phyloP scores from a whole-genome alignment of 2,888 invertebrate species.

The Drosophila pseudotakahashii region DNA sequence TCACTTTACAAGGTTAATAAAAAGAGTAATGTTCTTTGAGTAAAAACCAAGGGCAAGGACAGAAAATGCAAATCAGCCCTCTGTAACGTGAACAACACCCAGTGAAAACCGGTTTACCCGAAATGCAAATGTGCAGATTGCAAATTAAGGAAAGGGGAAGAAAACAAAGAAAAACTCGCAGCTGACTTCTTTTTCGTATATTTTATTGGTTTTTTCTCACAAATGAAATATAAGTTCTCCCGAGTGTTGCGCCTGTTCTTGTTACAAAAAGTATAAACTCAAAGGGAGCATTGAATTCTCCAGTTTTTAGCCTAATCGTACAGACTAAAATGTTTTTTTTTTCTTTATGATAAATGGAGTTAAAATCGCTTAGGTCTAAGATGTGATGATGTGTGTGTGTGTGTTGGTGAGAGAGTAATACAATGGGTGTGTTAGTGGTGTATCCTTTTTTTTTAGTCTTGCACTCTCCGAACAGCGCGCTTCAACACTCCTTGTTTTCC shows the following conservation, averaged over 20 bases:
- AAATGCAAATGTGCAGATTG: slow-evolving; percentile 10
- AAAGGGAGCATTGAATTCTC: slow-evolving; percentile 17
- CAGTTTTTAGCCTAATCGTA: slow-evolving; percentile 30
- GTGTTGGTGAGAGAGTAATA: slow-evolving; percentile 17
- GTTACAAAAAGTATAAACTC: slow-evolving; percentile 30
- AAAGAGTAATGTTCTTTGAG: no score
- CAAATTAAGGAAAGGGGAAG: background rate
- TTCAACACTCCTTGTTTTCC: slow-evolving; percentile 29
- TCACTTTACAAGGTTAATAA: no score
- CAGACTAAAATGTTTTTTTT: slow-evolving; percentile 24
- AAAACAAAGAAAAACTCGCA: slow-evolving; percentile 10
- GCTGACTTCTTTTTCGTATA: slow-evolving; percentile 9
- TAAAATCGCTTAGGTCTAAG: slow-evolving; percentile 33
- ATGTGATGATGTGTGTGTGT: slow-evolving; percentile 34
- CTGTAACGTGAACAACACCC: background rate
- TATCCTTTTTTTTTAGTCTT: slow-evolving; percentile 37
- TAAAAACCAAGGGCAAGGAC: background rate
- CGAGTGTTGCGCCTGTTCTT: slow-evolving; percentile 43
- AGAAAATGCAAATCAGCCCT: background rate
- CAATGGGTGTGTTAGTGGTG: slow-evolving; percentile 10
- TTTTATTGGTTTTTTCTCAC: slow-evolving; percentile 28
- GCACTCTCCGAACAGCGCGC: slow-evolving; percentile 46
- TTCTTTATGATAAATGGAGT: slow-evolving; percentile 24
- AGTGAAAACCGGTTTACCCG: slow-evolving; percentile 5
- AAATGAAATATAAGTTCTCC: slow-evolving; percentile 39